Base-by-base conservation (phyloP, 2,888 invertebrate genomes). In the Megamerina dolium region DNA sequence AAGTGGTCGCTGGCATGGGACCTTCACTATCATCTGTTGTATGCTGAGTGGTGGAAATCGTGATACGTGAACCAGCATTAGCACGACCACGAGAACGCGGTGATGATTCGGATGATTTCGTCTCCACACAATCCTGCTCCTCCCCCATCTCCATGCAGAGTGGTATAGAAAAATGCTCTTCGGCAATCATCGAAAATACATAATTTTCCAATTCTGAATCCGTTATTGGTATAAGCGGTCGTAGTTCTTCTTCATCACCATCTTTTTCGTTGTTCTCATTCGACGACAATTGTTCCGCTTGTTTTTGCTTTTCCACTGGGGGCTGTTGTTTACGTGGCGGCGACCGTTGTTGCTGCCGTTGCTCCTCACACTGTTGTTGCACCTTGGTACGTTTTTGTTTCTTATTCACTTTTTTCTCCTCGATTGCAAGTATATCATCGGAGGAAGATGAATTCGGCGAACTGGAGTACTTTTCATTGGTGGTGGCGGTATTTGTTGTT, bases 181-280 rank as follows among this genome's bases (percentile, higher is more conserved):
- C 38, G 8, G 16, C 23, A 9, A 27, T 29, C 16, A 26, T 34
- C 9, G 18, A 16, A 13, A 33, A 40, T 14, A 20, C 30, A 14
- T 37, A 43, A 5, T 27, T 44, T 13, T 55, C 54, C 33, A 56
- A 33, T 41, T 61, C 58, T 1, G 63, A 61, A 8, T 64, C 63
- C 29, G 60, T 58, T 60, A 62, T 59, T 51, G 58, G 59, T 36
- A 72, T 72, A 37, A 72, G 52, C 2, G 72, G 71, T 44, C 68
- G 63, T 37, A 71, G 48, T 38, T 72, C 72, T 51, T 72, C 72
- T 27, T 62, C 64, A 5, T 59, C 57, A 37, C 35, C 49, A 46
- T 49, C 50, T 42, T 48, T 31, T 36, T 50, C 47, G 16, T 14
- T 26, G 43, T 10, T 21, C n/a, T n/a, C n/a, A n/a, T n/a, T n/a